Evolutionary conservation across 2,888 invertebrate species (phyloP).

Genomic region (Sericinus montela): DNA sequence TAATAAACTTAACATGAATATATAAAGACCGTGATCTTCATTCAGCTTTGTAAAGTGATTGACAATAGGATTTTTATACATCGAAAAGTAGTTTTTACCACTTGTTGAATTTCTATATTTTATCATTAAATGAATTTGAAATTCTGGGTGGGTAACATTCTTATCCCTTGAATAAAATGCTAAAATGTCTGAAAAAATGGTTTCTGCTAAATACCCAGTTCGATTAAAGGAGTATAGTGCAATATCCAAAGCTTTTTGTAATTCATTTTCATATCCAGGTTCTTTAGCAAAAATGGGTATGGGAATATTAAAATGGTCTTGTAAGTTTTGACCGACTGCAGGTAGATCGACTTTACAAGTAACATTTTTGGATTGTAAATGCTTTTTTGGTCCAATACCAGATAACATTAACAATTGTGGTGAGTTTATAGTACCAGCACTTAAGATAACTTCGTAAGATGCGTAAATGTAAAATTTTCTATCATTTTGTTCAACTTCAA

Average conservation of each 20-base stretch:
- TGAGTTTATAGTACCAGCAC: slow-evolving; percentile 67
- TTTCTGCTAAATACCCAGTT: slow-evolving; percentile 67
- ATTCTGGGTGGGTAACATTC: slow-evolving; percentile 45
- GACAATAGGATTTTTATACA: slow-evolving; percentile 35
- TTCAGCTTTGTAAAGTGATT: slow-evolving; percentile 37
- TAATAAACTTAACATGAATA: slow-evolving; percentile 49
- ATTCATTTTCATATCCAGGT: slow-evolving; percentile 34
- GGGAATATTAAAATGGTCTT: slow-evolving; percentile 68
- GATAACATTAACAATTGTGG: slow-evolving; percentile 76
- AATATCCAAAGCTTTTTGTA: slow-evolving; percentile 41
- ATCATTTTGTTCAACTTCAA: slow-evolving; percentile 42
- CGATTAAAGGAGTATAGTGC: slow-evolving; percentile 70
- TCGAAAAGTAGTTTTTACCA: slow-evolving; percentile 30
- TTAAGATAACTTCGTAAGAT: slow-evolving; percentile 65
- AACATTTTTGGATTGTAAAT: slow-evolving; percentile 52
- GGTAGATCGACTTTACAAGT: slow-evolving; percentile 51
- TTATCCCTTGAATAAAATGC: slow-evolving; percentile 39
- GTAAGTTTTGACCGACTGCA: slow-evolving; percentile 74
- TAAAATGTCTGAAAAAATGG: slow-evolving; percentile 75
- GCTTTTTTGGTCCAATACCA: slow-evolving; percentile 58
- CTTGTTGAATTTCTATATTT: slow-evolving; percentile 41
- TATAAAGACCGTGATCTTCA: slow-evolving; percentile 41
- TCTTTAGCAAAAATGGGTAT: slow-evolving; percentile 46
- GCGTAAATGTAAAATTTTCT: slow-evolving; percentile 31
- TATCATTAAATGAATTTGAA: slow-evolving; percentile 36